Evolutionary conservation across 2,888 invertebrate species (phyloP).

Genomic region (Xylophagus ater): DNA sequence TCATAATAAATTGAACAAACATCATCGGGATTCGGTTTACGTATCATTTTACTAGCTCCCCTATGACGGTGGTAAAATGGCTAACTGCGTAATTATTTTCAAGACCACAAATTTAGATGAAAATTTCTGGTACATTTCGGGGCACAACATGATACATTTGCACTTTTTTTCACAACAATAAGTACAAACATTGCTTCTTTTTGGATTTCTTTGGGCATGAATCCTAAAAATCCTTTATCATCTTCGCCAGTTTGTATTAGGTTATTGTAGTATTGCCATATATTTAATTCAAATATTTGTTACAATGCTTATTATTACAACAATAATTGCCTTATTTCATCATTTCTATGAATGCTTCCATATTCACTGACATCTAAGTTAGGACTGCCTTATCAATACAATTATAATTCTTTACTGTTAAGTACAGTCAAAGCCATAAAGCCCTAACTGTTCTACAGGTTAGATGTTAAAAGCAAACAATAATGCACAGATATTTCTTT

Average conservation of each 20-base stretch:
- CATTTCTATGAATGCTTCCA: no score
- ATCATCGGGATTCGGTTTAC: no score
- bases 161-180: slow-evolving; percentile 54
- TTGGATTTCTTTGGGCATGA: slow-evolving; percentile 54
- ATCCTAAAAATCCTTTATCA: slow-evolving; percentile 61
- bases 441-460: background rate
- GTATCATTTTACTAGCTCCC: background rate
- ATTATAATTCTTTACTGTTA: no score
- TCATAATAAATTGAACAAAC: no score
- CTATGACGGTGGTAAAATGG: slow-evolving; percentile 41
- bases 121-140: slow-evolving; percentile 53
- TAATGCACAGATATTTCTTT: slow-evolving; percentile 54
- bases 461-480: slow-evolving; percentile 46
- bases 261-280: no score
- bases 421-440: no score
- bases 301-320: no score
- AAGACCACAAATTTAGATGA: slow-evolving; percentile 64
- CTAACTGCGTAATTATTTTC: slow-evolving; percentile 50
- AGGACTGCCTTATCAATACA: no score
- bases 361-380: no score
- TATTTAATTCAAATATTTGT: no score
- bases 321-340: no score
- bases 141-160: slow-evolving; percentile 60
- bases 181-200: slow-evolving; percentile 57
- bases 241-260: slow-evolving; percentile 56